Conservation (phyloP, 2,113 vertebrate genomes). For the Cyanoliseus patagonus region DNA sequence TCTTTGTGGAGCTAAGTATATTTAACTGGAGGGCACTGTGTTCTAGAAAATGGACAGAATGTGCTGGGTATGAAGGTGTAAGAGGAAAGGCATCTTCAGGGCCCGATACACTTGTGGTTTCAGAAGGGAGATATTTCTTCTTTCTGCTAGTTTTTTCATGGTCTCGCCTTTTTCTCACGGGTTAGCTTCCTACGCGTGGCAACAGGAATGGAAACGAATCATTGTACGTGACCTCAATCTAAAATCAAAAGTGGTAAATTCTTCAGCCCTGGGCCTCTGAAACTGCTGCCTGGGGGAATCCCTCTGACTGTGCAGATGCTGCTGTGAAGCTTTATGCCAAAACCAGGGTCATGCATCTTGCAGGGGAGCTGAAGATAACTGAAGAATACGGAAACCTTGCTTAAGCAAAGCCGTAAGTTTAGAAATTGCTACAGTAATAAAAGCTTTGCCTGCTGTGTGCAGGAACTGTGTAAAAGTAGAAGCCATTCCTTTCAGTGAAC, state of each 20-base stretch:
- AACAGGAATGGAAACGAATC: neutral
- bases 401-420: neutral
- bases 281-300: neutral
- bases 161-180: neutral
- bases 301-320: neutral
- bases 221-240: neutral
- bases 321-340: neutral
- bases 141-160: neutral
- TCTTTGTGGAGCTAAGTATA: neutral
- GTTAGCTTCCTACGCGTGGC: neutral
- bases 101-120: fast-evolving
- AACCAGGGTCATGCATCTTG: neutral
- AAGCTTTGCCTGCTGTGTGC: neutral
- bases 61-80: neutral
- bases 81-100: neutral
- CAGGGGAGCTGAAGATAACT: neutral
- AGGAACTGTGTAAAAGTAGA: fast-evolving
- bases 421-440: neutral
- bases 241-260: neutral
- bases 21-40: neutral
- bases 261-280: neutral
- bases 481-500: neutral
- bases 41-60: neutral
- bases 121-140: neutral
- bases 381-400: neutral